Evolutionary conservation across 2,113 vertebrate species (phyloP), one percentile per base, ranked within the genome.

Genomic region (Grammomys surdaster): DNA sequence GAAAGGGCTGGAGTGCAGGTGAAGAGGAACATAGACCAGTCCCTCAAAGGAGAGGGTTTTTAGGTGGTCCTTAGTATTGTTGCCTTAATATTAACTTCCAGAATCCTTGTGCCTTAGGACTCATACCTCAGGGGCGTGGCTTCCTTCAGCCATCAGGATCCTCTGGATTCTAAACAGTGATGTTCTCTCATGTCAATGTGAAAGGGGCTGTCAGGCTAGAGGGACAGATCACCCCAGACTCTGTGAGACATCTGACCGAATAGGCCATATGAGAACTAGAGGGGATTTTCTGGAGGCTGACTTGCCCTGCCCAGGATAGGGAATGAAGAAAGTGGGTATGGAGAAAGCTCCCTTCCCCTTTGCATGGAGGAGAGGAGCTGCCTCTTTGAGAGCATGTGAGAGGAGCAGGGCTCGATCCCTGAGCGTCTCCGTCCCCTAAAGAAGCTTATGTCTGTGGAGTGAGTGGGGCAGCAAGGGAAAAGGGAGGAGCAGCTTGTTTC

Each of bases 201-300:
- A 77, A 12, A 65, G 75, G 60, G 73, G 72, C 54, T 82, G 77
- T 10, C 28, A 80, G 85, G 28, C 46, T n/a, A 89, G 8, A 12
- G 43, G 88, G 95, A 26, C 24, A 46, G 40, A 75, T 88, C 51
- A 94, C 33, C 8, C 70, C 20, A 60, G 89, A 56, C 26, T 70
- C 26, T 80, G 40, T 75, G 88, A 96, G 65, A 58, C 56, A 48
- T 28, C 65, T 94, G 56, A 43, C 81, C 89, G 20, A 72, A 75
- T 40, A 43, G 75, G 54, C 11, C 76, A 19, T 10, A 22, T 48
- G 76, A 69, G 46, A 92, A n/a, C 73, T 22, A 22, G 54, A 87
- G 60, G 58, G 51, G 31, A 26, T 20, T 63, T 90, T 43, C 4
- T 48, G 80, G 69, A 91, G 63, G 56, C 81, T 72, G 75, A 65